A percentile compares a stretch with the other conserved stretches of the same genome.
phyloP scores from a whole-genome alignment of 2,888 invertebrate species.

The Leucania comma region DNA sequence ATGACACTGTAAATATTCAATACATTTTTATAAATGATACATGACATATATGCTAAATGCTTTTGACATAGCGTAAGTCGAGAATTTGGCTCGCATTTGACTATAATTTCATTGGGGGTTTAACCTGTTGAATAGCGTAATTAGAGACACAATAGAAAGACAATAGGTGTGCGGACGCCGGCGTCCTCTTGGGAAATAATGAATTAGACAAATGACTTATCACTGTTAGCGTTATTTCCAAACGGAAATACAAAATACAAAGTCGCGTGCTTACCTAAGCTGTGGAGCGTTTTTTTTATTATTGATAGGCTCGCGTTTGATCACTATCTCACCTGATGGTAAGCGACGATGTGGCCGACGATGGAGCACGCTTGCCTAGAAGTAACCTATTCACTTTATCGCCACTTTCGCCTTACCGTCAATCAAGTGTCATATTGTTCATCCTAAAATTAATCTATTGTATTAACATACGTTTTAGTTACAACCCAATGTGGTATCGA shows the following conservation, averaged over 20 bases:
- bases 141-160: no score
- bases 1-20: slow-evolving; percentile 21
- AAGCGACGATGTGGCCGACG: no score
- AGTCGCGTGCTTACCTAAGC: neutral
- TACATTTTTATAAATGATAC: slow-evolving; percentile 15
- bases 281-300: neutral
- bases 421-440: slow-evolving; percentile 9
- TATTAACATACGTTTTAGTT: slow-evolving; percentile 46
- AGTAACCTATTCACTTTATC: neutral
- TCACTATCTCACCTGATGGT: no score
- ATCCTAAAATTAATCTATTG: slow-evolving; percentile 4
- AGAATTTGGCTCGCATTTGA: neutral
- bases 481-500: slow-evolving; percentile 7
- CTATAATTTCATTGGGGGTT: neutral
- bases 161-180: no score
- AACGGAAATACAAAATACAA: no score
- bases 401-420: neutral
- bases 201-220: no score
- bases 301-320: no score
- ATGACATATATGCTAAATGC: neutral
- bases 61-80: neutral
- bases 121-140: no score
- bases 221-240: no score
- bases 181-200: no score
- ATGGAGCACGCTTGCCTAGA: no score